Evolutionary conservation across 2,888 invertebrate species (phyloP), one percentile per base, ranked within the genome.

Genomic region (Suillia variegata): DNA sequence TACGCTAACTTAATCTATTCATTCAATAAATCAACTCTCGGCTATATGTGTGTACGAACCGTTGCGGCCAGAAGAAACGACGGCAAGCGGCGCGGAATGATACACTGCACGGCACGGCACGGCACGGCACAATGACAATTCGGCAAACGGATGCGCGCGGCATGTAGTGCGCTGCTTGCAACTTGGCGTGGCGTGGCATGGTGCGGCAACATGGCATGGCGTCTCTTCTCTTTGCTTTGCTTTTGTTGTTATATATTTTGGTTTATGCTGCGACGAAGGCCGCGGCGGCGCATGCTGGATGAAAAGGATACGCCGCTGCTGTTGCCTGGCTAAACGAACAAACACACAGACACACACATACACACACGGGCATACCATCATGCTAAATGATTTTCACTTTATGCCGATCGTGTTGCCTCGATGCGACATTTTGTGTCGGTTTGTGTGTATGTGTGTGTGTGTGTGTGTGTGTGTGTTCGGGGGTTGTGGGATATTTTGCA

Each of bases 1-100:
- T 71, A 78, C 69, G 76, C 74, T 77, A 72, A 76, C 77, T 79
- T 73, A 72, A 76, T 76, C 76, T 75, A 78, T 78, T 75, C 67
- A 68, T 68, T 69, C 75, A 63, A 76, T 78, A 78, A 78, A 78
- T 78, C 79, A 78, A 77, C 74, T 72, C 67, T 66, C 59, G 63
- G 70, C n/a, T n/a, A n/a, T n/a, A 68, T 56, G 63, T 65, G 6
- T 33, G 47, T 47, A 17, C 18, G 21, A 24, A 34, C 38, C 31
- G 20, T 47, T 26, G 33, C 26, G 20, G 48, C 45, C n/a, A n/a
- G n/a, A n/a, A n/a, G n/a, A n/a, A n/a, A n/a, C n/a, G n/a, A n/a
- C n/a, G n/a, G 24, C 12, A 2, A 53, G 34, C 52, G 26, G 26
- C 22, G 13, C 26, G 49, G 49, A 24, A 33, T 45, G n/a, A n/a